Base-by-base conservation (phyloP, 2,888 invertebrate species). In the Axea sp. region DNA sequence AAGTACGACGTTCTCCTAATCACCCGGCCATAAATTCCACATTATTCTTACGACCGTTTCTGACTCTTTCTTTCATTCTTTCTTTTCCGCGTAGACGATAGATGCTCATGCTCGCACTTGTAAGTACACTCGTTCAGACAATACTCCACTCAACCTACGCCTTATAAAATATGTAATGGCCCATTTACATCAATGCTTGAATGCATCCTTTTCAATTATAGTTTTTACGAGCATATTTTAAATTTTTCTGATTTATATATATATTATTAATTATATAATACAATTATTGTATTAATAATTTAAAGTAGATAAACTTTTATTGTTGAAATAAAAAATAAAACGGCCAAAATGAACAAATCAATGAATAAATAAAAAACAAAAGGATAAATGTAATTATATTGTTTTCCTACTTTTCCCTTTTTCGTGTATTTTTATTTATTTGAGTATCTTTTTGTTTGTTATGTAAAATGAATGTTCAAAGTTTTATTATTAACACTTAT, bases 21-120 rank as follows among this genome's bases (percentile, higher is more conserved):
- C 64, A 72, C 72, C 51, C 28, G 51, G 64, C 47, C 41, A 67
- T 73, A 67, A 73, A 73, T 73, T 73, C 65, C 67, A 43, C 73
- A 65, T 73, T 73, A 73, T 73, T 65, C 73, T 73, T 67, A 73
- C 65, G 65, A 62, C 65, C 67, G 53, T 67, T 73, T 59, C 51
- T 65, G 47, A 51, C 64, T 43, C 43, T 57, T 60, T 53, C 53
- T 33, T 64, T 47, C 57, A 14, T 49, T 49, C 49, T 53, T 57
- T 47, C 62, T 60, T 43, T 62, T 37, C 17, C 30, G 33, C 41
- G n/a, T 12, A 14, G 19, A 31, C 47, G 55, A 67, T 57, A 39
- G 31, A 57, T 37, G 30, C 28, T 45, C 37, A 17, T 17, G 14
- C 49, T 17, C 15, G 31, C 30, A 11, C 37, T 9, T 15, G 41